phyloP scores from a whole-genome alignment of 1,140 invertebrate species.

The Neodiprion pinetum region DNA sequence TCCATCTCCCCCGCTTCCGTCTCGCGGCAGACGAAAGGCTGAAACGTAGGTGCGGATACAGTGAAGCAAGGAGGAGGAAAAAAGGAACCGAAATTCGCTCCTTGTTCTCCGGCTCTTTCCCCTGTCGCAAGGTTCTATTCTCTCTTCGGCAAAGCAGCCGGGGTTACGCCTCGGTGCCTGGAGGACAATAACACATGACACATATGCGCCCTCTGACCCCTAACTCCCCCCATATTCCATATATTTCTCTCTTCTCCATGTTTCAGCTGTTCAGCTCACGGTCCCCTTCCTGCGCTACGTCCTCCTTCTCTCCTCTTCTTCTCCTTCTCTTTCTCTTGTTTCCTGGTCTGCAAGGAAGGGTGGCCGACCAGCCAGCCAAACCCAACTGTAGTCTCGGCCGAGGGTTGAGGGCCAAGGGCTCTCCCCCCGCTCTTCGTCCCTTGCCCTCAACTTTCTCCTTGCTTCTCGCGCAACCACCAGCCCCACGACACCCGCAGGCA shows the following conservation, averaged over 20 bases:
- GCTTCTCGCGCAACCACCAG: no score
- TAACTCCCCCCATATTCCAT: not conserved
- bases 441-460: no score
- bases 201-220: conserved; percentile 14
- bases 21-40: no score
- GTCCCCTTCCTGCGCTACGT: not conserved
- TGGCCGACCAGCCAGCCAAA: not conserved
- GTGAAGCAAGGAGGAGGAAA: no score
- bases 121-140: not conserved
- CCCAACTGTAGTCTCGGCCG: not conserved
- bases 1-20: no score
- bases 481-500: no score
- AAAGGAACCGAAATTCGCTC: no score
- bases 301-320: not conserved
- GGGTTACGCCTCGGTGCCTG: conserved; percentile 9
- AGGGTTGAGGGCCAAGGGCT: no score
- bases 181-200: conserved; percentile 18
- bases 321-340: not conserved
- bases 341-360: not conserved
- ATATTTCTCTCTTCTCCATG: not conserved
- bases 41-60: no score
- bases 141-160: not conserved
- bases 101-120: no score
- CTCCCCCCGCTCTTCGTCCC: no score
- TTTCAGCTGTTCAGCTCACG: not conserved